Evolutionary conservation across 2,888 invertebrate species (phyloP), one percentile per base, ranked within the genome.

Genomic region (Catonia carolina): DNA sequence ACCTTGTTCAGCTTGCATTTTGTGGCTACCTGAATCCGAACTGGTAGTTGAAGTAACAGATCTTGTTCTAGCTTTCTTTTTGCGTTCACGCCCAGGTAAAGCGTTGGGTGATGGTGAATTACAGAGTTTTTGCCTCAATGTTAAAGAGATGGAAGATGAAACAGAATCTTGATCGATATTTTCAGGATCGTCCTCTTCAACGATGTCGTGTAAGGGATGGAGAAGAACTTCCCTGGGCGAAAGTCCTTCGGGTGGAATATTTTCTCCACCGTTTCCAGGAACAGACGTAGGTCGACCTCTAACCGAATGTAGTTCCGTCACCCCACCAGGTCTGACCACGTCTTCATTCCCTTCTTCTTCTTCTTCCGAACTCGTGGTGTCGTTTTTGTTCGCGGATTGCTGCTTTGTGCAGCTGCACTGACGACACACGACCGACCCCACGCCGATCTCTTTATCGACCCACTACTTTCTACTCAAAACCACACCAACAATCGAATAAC

Each of bases 1-100:
- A 66, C 92, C 91, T 71, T 90, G 90, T 75, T 92, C 91, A 66
- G 91, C 92, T 77, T 92, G 91, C 91, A 92, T 91, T 76, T 79
- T 90, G 37, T 49, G 53, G 56, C 20, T 51, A 12, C 22, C 56
- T 35, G 60, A 56, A 56, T 62, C 65, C 33, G 62, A 63, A 47
- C 62, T 64, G 10, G 66, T 63, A 5, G 66, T 63, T 42, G 62
- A 64, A 17, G 68, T 64, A 64, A 71, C 73, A 51, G 73, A 71
- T 8, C 73, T 68, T 53, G 75, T 73, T 67, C 76, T 77, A 53
- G 62, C 53, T 39, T 65, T 68, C 70, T 75, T 76, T 60, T 75
- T 73, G 54, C 75, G 76, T 7, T 75, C 45, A n/a, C 45, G 45
- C 14, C 23, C 45, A 14, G 45, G 45, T 12, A 45, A 14, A 12